These are phyloP conservation scores for Buceros bicornis DNA, from an alignment of 2,797 vertebrate species.

Conservation along the genomic window DNA sequence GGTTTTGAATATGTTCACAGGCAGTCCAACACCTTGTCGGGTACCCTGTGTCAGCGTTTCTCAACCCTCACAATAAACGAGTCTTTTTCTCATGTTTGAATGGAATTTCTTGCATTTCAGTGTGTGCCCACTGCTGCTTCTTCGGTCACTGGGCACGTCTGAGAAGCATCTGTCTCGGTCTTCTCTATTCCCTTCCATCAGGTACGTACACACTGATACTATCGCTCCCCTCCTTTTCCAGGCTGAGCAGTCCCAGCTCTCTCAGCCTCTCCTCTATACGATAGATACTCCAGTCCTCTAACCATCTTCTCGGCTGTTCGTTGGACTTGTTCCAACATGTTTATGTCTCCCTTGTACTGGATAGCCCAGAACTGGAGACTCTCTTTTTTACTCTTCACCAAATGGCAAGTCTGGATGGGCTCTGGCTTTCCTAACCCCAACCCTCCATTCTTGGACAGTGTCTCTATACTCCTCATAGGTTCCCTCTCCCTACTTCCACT, in stretches of 20 bases:
- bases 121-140: background rate
- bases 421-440: background rate
- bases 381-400: background rate
- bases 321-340: background rate
- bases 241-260: background rate
- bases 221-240: fast-evolving
- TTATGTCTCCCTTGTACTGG: background rate
- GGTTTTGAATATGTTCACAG: background rate
- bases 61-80: background rate
- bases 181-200: background rate
- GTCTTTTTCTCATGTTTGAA: background rate
- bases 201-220: background rate
- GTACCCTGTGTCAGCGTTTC: background rate
- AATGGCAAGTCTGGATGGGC: background rate
- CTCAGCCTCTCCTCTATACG: background rate
- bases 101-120: background rate
- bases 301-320: background rate
- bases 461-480: background rate
- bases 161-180: background rate
- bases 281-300: background rate
- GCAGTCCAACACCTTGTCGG: background rate
- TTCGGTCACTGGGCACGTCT: background rate
- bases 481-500: background rate
- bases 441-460: background rate
- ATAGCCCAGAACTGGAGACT: background rate